Base-by-base conservation (phyloP, 2,113 vertebrate species). In the Petromus typicus region DNA sequence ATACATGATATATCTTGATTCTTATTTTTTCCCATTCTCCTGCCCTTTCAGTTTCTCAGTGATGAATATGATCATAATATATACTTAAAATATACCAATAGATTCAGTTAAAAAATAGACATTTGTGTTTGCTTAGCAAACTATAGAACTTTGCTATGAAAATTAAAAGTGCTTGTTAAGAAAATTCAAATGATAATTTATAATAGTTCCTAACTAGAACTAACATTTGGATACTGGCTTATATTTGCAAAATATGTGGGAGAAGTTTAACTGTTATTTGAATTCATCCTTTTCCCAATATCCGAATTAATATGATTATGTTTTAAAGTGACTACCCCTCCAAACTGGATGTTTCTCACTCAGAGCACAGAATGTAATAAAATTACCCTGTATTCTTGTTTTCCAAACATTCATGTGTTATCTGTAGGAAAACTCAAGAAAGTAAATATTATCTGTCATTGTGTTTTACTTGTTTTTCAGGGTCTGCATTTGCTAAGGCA, bases 401-500 rank as follows among this genome's bases (percentile, higher is more conserved):
- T 54, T 95, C 84, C 23, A 90, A 51, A 88, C 64, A 56, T 63
- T 89, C 63, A 76, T 13, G 37, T 89, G 43, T 81, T 92, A 92
- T 88, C 30, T 88, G 22, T 59, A 83, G 89, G 27, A 11, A 90
- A 76, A 86, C 87, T 40, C 57, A 93, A 94, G 43, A 75, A 61
- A 57, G 73, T 92, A 57, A 73, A 66, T 81, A 1, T 84, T 69
- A 17, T 80, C 45, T 95, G 20, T 78, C 54, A 48, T 56, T 96
- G 78, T 67, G 51, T 81, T 94, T 96, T 93, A 81, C 83, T 96
- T 89, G 96, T 30, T 97, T 92, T 97, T 56, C 95, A 99, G 99
- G 99, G 11, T 99, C 99, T 90, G 99, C 99, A 34, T 99, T 99
- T 98, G 99, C 99, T 90, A 99, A 99, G 97, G 99, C 99, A 97